Evolutionary conservation across 2,113 vertebrate genomes (phyloP).

Genomic region (pig (Sus scrofa)): DNA sequence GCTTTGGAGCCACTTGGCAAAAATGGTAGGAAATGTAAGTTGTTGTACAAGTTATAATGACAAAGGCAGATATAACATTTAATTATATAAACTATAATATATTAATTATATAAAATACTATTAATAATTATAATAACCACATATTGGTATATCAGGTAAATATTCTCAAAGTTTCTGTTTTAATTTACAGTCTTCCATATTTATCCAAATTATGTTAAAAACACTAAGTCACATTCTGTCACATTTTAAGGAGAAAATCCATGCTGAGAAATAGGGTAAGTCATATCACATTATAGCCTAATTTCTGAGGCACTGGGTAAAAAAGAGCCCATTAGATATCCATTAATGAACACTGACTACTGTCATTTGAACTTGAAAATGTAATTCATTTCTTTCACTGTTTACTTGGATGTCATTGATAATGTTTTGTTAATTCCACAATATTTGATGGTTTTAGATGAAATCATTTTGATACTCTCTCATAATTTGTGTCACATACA

Average conservation of each 20-base stretch:
- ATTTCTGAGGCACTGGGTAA: not conserved
- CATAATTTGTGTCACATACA: not conserved
- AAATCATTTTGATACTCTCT: not conserved
- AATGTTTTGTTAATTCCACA: not conserved
- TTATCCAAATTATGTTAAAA: not conserved
- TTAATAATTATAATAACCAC: not conserved
- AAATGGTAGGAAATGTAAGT: not conserved
- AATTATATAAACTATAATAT: not conserved
- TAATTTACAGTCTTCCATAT: not conserved
- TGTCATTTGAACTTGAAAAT: not conserved
- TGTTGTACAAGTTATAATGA: not conserved
- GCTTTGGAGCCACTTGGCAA: not conserved
- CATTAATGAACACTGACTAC: not conserved
- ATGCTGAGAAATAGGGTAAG: not conserved
- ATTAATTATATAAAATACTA: not conserved
- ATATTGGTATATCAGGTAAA: not conserved
- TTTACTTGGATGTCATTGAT: slow-evolving; percentile 2
- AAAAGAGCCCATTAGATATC: not conserved
- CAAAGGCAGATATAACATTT: not conserved
- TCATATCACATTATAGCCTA: not conserved
- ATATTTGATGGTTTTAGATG: not conserved
- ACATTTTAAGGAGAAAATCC: not conserved
- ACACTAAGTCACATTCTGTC: not conserved
- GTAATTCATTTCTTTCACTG: not conserved
- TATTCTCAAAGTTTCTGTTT: slow-evolving; percentile 30